phyloP scores from a whole-genome alignment of 2,888 invertebrate genomes.

The Syritta pipiens region DNA sequence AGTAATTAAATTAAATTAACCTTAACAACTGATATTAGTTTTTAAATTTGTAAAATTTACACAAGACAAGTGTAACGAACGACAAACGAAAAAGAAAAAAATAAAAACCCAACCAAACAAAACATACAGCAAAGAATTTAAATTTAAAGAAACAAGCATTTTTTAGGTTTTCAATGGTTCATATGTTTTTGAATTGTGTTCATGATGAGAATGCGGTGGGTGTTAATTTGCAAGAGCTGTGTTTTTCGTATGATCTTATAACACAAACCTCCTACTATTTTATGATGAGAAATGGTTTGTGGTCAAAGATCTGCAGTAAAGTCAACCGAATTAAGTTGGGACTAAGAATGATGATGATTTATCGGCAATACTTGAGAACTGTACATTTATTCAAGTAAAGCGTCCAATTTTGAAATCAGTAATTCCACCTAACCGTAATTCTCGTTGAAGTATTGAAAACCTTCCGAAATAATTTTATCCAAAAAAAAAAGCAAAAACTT shows the following conservation, averaged over 20 bases:
- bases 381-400: no score
- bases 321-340: no score
- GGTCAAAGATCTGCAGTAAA: no score
- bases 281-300: no score
- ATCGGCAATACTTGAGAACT: no score
- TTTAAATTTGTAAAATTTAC: slow-evolving; percentile 43
- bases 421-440: slow-evolving; percentile 14
- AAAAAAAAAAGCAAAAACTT: neutral
- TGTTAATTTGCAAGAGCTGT: no score
- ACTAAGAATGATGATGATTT: no score
- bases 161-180: slow-evolving; percentile 3
- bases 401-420: no score
- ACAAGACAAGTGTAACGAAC: slow-evolving; percentile 13
- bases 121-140: slow-evolving; percentile 12
- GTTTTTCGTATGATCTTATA: no score
- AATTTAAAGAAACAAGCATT: neutral
- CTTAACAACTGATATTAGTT: slow-evolving; percentile 45
- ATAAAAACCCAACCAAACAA: neutral
- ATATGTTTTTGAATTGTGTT: slow-evolving; percentile 7
- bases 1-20: neutral
- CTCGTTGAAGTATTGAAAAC: slow-evolving; percentile 17
- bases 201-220: neutral
- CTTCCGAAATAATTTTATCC: no score
- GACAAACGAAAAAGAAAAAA: slow-evolving; percentile 2
- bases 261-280: no score